Evolutionary conservation across 2,888 invertebrate species (phyloP).

Genomic region (Zootermopsis nevadensis): DNA sequence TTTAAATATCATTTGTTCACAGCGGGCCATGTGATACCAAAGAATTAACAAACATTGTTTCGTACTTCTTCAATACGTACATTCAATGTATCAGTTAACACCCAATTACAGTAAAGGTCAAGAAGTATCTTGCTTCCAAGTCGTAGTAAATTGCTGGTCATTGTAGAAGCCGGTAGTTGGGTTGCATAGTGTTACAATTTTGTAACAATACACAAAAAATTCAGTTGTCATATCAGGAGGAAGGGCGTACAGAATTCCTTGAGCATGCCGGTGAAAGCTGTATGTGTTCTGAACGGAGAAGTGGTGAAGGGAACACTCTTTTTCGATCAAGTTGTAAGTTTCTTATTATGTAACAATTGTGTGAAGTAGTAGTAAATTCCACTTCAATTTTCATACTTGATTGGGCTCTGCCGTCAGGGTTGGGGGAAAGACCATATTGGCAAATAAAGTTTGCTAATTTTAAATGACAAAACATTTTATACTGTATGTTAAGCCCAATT

Average conservation of each 20-base stretch:
- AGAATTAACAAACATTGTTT: background rate
- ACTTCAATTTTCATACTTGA: too few species aligned
- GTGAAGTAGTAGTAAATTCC: too few species aligned
- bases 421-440: too few species aligned
- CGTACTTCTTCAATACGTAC: background rate
- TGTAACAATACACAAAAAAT: background rate
- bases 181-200: background rate
- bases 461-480: too few species aligned
- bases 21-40: background rate
- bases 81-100: background rate
- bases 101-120: background rate
- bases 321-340: slow-evolving; percentile 80
- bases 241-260: background rate
- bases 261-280: slow-evolving; percentile 75
- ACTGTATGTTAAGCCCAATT: too few species aligned
- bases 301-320: slow-evolving; percentile 80
- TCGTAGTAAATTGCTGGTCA: background rate
- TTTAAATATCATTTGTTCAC: background rate
- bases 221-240: background rate
- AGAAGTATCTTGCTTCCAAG: background rate
- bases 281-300: slow-evolving; percentile 88
- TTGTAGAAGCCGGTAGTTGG: background rate
- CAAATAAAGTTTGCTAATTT: too few species aligned
- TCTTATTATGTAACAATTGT: too few species aligned
- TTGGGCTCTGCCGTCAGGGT: too few species aligned